Evolutionary conservation across 2,888 invertebrate species (phyloP).

Genomic region (Caenorhabditis parvicauda): DNA sequence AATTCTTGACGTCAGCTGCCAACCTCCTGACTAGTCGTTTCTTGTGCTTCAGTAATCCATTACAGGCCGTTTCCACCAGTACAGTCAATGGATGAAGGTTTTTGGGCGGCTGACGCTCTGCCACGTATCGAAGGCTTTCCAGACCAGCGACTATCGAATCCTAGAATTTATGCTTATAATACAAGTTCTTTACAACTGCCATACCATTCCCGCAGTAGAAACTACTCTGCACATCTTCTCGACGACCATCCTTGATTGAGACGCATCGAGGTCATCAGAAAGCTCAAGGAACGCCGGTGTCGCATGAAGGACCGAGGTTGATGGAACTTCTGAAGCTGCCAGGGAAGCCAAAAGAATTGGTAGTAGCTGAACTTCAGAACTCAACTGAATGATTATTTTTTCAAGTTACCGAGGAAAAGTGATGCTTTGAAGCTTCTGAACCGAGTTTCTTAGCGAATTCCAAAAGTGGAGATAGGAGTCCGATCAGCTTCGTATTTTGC

Average conservation of each 20-base stretch:
- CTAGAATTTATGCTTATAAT: constrained; percentile 9
- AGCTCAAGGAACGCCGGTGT: constrained; percentile 11
- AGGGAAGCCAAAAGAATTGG: constrained; percentile 10
- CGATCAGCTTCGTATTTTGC: constrained; percentile 2
- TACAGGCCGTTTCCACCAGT: constrained; percentile 9
- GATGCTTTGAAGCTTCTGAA: constrained; percentile 7
- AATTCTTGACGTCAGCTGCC: constrained; percentile 19
- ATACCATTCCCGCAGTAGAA: constrained; percentile 5
- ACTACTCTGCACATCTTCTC: constrained; percentile 2
- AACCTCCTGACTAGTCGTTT: constrained; percentile 15
- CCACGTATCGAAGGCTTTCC: constrained; percentile 12
- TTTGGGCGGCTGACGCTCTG: constrained; percentile 6
- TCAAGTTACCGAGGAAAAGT: constrained; percentile 9
- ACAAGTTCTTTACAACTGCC: not conserved
- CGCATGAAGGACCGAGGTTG: constrained; percentile 3
- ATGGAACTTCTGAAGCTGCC: not conserved
- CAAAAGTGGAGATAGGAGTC: constrained; percentile 15
- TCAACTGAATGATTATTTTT: not conserved
- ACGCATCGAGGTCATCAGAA: constrained; percentile 3
- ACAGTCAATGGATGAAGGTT: constrained; percentile 11
- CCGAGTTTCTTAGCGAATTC: constrained; percentile 11
- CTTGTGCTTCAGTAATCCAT: constrained; percentile 14
- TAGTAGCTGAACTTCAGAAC: constrained; percentile 7
- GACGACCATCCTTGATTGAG: constrained; percentile 4
- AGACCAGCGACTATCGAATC: constrained; percentile 10